Evolutionary conservation across 2,113 vertebrate species (phyloP).

Genomic region (Orthonyx spaldingii): DNA sequence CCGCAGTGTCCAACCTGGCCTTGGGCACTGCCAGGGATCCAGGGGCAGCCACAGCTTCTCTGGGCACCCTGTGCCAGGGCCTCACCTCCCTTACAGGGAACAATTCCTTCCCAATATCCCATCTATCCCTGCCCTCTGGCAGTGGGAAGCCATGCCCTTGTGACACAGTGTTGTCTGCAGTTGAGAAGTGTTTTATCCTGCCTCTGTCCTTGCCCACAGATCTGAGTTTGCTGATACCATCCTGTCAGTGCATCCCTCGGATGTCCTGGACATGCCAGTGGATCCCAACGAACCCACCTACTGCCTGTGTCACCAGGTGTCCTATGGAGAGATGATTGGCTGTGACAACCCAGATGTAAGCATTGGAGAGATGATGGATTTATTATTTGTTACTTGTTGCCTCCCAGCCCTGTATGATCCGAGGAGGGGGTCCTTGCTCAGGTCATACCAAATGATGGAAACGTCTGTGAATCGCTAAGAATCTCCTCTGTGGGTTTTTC

Average conservation of each 20-base stretch:
- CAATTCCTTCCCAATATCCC: not conserved
- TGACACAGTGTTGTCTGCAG: not conserved
- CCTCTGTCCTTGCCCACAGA: conserved; percentile 51
- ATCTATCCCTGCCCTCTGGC: not conserved
- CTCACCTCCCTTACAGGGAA: not conserved
- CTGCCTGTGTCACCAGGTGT: conserved; percentile 97
- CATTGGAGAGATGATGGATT: not conserved
- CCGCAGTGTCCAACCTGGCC: no score
- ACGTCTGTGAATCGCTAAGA: not conserved
- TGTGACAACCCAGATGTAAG: conserved; percentile 96
- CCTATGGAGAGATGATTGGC: conserved; percentile 98
- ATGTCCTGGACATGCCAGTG: conserved; percentile 97
- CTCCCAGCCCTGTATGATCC: not conserved
- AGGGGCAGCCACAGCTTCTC: not conserved
- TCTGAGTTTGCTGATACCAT: conserved; percentile 85
- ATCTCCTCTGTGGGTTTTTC: not conserved
- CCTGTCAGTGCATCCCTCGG: conserved; percentile 91
- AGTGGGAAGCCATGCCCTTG: not conserved
- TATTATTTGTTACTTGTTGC: no score
- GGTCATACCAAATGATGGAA: not conserved
- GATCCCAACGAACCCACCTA: conserved; percentile 98
- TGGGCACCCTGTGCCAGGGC: not conserved
- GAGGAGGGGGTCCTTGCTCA: not conserved
- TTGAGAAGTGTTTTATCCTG: not conserved
- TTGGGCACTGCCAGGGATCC: not conserved